Evolutionary conservation across 2,797 vertebrate genomes (phyloP).

Genomic region (Notamacropus eugenii): DNA sequence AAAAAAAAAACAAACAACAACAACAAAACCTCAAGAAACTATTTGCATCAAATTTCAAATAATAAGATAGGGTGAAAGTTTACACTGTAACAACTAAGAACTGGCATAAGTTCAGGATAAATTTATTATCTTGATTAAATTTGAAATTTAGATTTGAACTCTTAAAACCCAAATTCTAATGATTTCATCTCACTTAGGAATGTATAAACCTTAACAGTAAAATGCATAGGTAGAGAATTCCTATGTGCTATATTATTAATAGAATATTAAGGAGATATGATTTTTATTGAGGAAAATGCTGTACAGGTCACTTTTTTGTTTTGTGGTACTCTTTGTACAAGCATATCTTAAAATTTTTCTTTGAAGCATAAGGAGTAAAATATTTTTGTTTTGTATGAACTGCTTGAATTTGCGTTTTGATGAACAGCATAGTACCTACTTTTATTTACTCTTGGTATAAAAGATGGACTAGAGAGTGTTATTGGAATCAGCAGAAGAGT

Average conservation of each 20-base stretch:
- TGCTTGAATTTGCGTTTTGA: background rate
- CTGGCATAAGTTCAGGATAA: background rate
- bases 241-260: background rate
- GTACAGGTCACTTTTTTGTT: background rate
- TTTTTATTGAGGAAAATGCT: background rate
- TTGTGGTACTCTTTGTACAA: background rate
- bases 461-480: background rate
- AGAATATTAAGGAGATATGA: background rate
- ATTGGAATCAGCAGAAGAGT: background rate
- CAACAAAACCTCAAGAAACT: no score
- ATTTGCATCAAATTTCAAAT: background rate
- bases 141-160: background rate
- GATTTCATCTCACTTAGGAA: background rate
- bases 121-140: conserved; percentile 5
- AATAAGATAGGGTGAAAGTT: background rate
- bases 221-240: background rate
- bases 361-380: background rate
- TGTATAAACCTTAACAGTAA: background rate
- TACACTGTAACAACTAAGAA: background rate
- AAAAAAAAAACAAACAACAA: no score
- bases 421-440: background rate
- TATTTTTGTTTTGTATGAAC: conserved; percentile 19
- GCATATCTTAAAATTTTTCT: background rate
- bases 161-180: background rate
- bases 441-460: background rate